Percentiles rank a stretch among this genome's conserved stretches.
phyloP scores from a whole-genome alignment of 2,113 vertebrate genomes.

The Zapus hudsonius region DNA sequence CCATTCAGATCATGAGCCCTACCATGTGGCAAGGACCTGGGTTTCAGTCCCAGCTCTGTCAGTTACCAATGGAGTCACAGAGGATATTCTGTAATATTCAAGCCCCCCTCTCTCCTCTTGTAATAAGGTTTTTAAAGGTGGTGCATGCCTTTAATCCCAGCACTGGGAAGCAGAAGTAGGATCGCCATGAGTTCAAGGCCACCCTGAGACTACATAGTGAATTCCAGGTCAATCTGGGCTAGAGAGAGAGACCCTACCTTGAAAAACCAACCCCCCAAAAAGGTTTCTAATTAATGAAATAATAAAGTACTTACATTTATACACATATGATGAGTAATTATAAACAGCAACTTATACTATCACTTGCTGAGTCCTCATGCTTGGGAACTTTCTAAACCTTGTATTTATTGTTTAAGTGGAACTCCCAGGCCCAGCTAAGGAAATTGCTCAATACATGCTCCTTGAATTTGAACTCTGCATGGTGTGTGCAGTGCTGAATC shows the following conservation, averaged over 20 bases:
- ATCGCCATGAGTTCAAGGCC: too few relatives aligned
- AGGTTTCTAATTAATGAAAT: background rate
- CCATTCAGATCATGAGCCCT: background rate
- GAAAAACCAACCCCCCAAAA: background rate
- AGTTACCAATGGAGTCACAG: background rate
- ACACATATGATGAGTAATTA: background rate
- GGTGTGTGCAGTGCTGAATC: background rate
- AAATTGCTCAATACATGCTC: background rate
- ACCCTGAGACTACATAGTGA: too few relatives aligned
- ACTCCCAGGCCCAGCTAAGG: too few relatives aligned
- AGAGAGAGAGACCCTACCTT: too few relatives aligned
- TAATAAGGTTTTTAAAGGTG: too few relatives aligned
- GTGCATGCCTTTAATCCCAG: too few relatives aligned
- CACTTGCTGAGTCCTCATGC: background rate
- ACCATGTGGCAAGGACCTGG: background rate
- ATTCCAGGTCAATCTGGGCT: too few relatives aligned
- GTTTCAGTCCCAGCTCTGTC: background rate
- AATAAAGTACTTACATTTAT: background rate
- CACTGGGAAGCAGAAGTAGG: too few relatives aligned
- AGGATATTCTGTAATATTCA: background rate
- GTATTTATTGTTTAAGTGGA: background rate
- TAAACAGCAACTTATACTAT: background rate
- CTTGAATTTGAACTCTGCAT: background rate
- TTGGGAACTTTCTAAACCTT: background rate
- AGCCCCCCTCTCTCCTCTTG: background rate